Evolutionary conservation across 2,113 vertebrate species (phyloP), one percentile per base, ranked within the genome.

Genomic region (Crocuta crocuta): DNA sequence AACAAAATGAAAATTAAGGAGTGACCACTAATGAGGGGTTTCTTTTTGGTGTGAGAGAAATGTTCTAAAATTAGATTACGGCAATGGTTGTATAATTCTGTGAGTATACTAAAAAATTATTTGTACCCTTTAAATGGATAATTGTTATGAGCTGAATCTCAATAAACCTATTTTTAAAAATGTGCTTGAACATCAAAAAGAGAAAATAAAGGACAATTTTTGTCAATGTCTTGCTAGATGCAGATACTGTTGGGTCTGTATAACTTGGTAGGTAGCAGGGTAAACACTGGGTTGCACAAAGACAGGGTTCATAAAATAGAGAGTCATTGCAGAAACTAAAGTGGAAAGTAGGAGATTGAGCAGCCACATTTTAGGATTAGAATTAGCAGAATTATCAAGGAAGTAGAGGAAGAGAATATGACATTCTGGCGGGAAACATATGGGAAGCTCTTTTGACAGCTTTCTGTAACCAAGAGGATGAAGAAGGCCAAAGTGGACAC

Each of bases 371-470:
- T 31, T 33, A 24, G 63, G 26, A 33, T 39, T 16, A 82, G 33
- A 15, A 19, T n/a, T 48, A 19, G 31, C 35, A 48, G 43, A 88
- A 45, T 35, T 43, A 45, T 81, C 4, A 11, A 45, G n/a, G 21
- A 16, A 10, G 5, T 16, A 1, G 50, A 68, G 53, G 26, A 26
- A 91, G 21, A 19, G 31, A 26, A 6, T 33, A 16, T 7, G 21
- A 15, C 35, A 19, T 39, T 45, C 12, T 8, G 28, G 35, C 19
- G 26, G 12, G 73, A 66, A 78, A 55, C 23, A 31, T 11, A 10
- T 12, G 28, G 15, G 2, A 68, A 12, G 17, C 16, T 19, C 12
- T 24, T 0, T 0, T 1, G 7, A 65, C 7, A 26, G 31, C 1
- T 2, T 31, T 24, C 33, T 11, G 17, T 2, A 55, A 15, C 12